Evolutionary conservation across 2,888 invertebrate species (phyloP).

Genomic region (Aricia artaxerxes): DNA sequence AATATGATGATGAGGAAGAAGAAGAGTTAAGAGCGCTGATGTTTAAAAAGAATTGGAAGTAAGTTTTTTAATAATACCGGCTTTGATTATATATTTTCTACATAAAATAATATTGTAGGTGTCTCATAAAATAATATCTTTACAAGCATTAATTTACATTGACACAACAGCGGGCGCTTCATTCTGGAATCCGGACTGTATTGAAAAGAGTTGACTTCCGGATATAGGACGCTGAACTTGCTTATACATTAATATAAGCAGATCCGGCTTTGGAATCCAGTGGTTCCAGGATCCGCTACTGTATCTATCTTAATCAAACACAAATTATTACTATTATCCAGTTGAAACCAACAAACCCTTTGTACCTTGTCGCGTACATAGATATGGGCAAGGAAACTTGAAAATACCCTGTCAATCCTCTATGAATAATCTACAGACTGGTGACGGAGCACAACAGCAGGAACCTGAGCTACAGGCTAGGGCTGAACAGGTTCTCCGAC

Average conservation of each 20-base stretch:
- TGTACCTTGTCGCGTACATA: too few species aligned
- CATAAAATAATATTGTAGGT: background rate
- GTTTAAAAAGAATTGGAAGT: slow-evolving; percentile 55
- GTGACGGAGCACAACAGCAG: slow-evolving; percentile 51
- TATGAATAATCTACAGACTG: slow-evolving; percentile 43
- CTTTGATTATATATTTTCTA: background rate
- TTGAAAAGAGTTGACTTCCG: background rate
- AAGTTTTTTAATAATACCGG: background rate
- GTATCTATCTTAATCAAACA: too few species aligned
- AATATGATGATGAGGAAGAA: slow-evolving; percentile 47
- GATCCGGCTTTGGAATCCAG: background rate
- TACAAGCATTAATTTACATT: background rate
- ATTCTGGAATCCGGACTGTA: background rate
- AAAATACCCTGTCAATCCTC: background rate
- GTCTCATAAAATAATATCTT: background rate
- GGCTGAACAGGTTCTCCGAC: slow-evolving; percentile 55
- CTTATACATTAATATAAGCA: background rate
- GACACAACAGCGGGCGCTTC: background rate
- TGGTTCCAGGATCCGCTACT: background rate
- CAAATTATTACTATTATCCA: too few species aligned
- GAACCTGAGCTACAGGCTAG: slow-evolving; percentile 50
- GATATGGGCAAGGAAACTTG: too few species aligned
- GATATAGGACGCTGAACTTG: background rate
- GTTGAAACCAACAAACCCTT: too few species aligned
- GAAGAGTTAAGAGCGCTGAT: slow-evolving; percentile 48